Percentiles rank a stretch among this genome's conserved stretches.
phyloP scores from a whole-genome alignment of 2,888 invertebrate genomes.

The Caenorhabditis angaria region DNA sequence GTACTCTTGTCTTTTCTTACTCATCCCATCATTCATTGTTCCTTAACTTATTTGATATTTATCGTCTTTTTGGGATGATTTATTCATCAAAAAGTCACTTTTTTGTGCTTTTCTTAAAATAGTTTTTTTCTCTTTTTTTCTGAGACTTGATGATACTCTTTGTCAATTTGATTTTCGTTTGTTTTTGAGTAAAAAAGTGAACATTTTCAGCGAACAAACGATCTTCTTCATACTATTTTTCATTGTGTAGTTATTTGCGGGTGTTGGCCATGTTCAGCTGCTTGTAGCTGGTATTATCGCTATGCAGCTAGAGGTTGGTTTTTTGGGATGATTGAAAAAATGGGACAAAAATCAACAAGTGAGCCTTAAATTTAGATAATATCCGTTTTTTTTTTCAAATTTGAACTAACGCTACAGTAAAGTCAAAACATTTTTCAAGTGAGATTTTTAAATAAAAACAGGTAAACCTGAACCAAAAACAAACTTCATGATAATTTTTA shows the following conservation, averaged over 20 bases:
- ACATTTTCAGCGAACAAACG: conserved; percentile 41
- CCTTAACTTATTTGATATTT: conserved; percentile 6
- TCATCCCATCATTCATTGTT: conserved; percentile 12
- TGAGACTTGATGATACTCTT: neutral
- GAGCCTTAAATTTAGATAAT: neutral
- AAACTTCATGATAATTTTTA: too few relatives aligned
- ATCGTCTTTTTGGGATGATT: conserved; percentile 41
- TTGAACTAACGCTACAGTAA: too few relatives aligned
- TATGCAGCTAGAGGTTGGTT: conserved; percentile 46
- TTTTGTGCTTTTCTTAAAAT: conserved; percentile 12
- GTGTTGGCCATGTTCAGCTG: conserved; percentile 22
- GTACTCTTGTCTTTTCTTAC: conserved; percentile 14
- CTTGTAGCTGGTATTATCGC: conserved; percentile 44
- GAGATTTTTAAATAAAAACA: too few relatives aligned
- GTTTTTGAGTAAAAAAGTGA: too few relatives aligned
- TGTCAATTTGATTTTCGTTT: too few relatives aligned
- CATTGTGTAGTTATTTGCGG: neutral
- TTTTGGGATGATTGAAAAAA: too few relatives aligned
- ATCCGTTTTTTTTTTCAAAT: neutral
- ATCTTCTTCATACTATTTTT: conserved; percentile 8
- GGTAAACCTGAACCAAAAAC: too few relatives aligned
- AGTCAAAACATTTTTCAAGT: too few relatives aligned
- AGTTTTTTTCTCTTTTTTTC: conserved; percentile 6
- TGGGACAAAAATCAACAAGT: too few relatives aligned
- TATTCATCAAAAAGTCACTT: conserved; percentile 9